phyloP scores from a whole-genome alignment of 2,797 vertebrate genomes.

The Otolemur crassicaudatus region DNA sequence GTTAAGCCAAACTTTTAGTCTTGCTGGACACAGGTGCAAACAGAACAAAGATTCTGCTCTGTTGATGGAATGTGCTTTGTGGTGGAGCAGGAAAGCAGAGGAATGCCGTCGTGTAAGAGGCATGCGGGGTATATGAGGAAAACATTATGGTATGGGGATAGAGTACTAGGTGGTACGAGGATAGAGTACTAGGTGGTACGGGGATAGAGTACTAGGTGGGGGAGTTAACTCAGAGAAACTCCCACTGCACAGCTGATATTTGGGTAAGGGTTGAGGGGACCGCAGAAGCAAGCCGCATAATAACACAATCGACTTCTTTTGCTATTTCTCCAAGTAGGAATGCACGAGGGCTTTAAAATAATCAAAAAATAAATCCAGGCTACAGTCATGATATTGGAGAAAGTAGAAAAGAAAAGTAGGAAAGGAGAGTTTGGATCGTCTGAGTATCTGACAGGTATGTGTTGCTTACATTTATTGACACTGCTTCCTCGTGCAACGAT shows the following conservation, averaged over 20 bases:
- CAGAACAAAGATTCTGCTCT: background rate
- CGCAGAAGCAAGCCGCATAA: background rate
- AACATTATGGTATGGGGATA: background rate
- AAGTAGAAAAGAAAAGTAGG: background rate
- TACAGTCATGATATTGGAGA: background rate
- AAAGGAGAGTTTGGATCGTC: background rate
- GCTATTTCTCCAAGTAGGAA: conserved; percentile 5
- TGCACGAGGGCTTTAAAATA: background rate
- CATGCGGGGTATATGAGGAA: background rate
- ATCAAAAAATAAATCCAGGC: background rate
- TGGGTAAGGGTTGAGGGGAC: background rate
- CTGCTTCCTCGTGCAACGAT: background rate
- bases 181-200: accelerated
- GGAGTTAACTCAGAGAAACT: background rate
- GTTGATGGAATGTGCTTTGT: accelerated
- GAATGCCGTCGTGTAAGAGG: background rate
- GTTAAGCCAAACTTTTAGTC: background rate
- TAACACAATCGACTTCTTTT: background rate
- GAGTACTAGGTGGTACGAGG: background rate
- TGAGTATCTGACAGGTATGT: background rate
- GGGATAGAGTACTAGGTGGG: accelerated
- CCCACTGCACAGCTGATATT: background rate
- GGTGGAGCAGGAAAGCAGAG: background rate
- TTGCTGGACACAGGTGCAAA: background rate
- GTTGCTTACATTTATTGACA: background rate